A percentile compares a stretch with the other conserved stretches of the same genome.
phyloP scores from a whole-genome alignment of 2,113 vertebrate genomes.

The Choloepus hoffmanni region DNA sequence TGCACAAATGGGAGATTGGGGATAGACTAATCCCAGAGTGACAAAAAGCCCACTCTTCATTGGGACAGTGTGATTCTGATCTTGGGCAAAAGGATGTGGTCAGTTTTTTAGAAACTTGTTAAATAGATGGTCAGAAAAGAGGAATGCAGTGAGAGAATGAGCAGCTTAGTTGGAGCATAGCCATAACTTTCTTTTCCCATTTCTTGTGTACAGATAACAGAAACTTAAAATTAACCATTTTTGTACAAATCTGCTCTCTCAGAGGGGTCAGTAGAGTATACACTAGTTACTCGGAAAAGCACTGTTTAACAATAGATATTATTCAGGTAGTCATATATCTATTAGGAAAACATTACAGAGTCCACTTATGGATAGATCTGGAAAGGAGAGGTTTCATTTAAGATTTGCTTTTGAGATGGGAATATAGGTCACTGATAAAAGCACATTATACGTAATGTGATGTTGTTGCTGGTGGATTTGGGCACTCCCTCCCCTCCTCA shows the following conservation, averaged over 20 bases:
- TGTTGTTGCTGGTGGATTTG: background rate
- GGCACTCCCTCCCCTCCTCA: accelerated
- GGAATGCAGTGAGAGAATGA: background rate
- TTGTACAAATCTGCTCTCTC: background rate
- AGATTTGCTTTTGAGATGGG: background rate
- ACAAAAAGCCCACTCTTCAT: background rate
- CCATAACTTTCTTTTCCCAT: background rate
- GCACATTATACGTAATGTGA: accelerated
- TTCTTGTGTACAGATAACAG: background rate
- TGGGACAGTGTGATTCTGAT: background rate
- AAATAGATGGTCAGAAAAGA: background rate
- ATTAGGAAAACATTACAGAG: background rate
- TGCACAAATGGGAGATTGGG: background rate
- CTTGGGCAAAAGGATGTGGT: background rate
- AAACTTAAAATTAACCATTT: background rate
- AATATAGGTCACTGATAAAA: background rate
- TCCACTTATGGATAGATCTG: background rate
- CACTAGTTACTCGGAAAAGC: background rate
- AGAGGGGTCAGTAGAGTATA: accelerated
- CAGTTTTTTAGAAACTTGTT: background rate
- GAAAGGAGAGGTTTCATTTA: background rate
- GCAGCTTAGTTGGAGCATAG: accelerated
- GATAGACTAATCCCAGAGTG: background rate
- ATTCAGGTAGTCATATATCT: background rate
- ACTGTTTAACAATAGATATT: background rate